A percentile compares a stretch with the other conserved stretches of the same genome.
phyloP scores from a whole-genome alignment of 2,113 vertebrate species.

The Pseudorectes ferrugineus region DNA sequence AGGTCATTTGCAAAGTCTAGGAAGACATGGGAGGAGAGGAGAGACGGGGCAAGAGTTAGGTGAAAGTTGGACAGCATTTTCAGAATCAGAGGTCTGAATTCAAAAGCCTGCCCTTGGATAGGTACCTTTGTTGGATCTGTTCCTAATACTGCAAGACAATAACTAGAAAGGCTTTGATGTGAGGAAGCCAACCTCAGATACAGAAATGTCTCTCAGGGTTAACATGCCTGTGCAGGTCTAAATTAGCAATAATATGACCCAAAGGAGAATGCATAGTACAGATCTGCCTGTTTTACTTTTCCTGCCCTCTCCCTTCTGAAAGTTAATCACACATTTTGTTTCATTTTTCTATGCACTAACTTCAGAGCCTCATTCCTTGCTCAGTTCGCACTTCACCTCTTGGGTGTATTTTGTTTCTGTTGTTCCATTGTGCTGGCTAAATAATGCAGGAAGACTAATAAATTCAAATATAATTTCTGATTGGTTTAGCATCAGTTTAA shows the following conservation, averaged over 20 bases:
- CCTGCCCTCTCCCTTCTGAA: background rate
- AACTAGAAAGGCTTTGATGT: background rate
- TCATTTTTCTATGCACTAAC: background rate
- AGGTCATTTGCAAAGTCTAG: background rate
- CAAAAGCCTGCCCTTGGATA: background rate
- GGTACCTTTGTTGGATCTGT: background rate
- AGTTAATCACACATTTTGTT: background rate
- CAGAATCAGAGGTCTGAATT: background rate
- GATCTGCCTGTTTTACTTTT: background rate
- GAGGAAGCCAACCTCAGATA: background rate
- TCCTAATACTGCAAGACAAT: background rate
- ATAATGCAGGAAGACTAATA: constrained; percentile 64
- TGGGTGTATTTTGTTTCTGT: constrained; percentile 54
- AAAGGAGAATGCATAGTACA: background rate
- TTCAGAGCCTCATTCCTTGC: background rate
- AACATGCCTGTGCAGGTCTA: background rate
- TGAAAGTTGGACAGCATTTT: background rate
- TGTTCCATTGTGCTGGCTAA: constrained; percentile 61
- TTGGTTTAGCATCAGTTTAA: constrained; percentile 69
- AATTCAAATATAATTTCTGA: constrained; percentile 69
- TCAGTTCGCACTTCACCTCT: background rate
- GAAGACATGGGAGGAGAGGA: background rate
- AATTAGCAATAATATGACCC: background rate
- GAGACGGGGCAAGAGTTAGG: background rate
- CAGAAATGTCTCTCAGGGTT: background rate